These are phyloP conservation scores for Patella caerulea DNA, from an alignment of 2,888 invertebrate species.

Conservation along the genomic window DNA sequence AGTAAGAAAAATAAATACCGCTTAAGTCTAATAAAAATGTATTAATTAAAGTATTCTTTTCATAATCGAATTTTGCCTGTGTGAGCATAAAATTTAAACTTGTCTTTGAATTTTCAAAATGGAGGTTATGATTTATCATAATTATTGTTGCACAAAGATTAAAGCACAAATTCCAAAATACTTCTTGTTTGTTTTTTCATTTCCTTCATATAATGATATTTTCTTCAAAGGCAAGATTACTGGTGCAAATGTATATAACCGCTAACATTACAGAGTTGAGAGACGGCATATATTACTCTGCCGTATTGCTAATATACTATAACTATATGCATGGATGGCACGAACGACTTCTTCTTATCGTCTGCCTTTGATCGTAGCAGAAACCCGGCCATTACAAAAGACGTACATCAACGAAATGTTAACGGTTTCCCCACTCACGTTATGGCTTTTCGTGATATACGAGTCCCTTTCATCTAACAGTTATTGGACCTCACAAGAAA, in stretches of 20 bases:
- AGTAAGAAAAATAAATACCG: too few relatives aligned
- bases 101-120: too few relatives aligned
- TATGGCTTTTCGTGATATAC: conserved; percentile 9
- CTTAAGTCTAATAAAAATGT: too few relatives aligned
- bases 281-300: conserved; percentile 1
- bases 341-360: conserved; percentile 12
- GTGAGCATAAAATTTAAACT: too few relatives aligned
- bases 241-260: conserved; percentile 9
- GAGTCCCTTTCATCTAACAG: background rate
- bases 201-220: conserved; percentile 6
- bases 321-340: conserved; percentile 9
- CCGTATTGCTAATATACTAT: conserved; percentile 10
- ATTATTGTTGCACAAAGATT: background rate
- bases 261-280: background rate
- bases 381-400: conserved; percentile 1
- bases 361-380: conserved; percentile 5
- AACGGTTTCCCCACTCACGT: conserved; percentile 3
- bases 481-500: conserved; percentile 8
- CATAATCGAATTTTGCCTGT: too few relatives aligned
- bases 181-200: background rate
- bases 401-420: background rate
- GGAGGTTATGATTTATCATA: background rate
- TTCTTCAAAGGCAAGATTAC: conserved; percentile 9
- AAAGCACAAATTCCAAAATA: conserved; percentile 1
- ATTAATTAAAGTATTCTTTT: too few relatives aligned